Evolutionary conservation across 1,140 invertebrate genomes (phyloP).

Genomic region (Colletes gigas): DNA sequence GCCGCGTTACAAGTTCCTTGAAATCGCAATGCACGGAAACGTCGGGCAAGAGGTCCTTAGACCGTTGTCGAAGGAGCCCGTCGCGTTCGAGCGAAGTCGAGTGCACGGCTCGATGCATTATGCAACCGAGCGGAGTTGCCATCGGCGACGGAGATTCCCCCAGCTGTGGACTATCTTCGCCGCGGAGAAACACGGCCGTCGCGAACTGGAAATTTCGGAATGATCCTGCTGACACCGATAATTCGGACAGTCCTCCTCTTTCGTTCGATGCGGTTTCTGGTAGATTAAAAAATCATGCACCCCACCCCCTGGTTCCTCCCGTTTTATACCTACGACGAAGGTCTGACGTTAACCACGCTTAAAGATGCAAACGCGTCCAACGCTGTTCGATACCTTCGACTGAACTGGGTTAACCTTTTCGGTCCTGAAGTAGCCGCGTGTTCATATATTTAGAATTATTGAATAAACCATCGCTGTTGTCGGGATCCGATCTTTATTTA

Average conservation of each 20-base stretch:
- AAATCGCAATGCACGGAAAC: slow-evolving; percentile 27
- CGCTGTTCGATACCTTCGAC: too few relatives aligned
- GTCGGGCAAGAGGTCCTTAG: slow-evolving; percentile 37
- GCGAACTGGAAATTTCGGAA: slow-evolving; percentile 1
- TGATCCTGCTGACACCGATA: not conserved
- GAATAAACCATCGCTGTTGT: too few relatives aligned
- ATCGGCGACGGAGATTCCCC: slow-evolving; percentile 10
- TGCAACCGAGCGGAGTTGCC: slow-evolving; percentile 28
- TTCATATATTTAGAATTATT: too few relatives aligned
- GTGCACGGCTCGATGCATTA: slow-evolving; percentile 43
- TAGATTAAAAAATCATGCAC: not conserved
- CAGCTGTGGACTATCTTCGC: slow-evolving; percentile 1
- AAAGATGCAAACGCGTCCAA: too few relatives aligned
- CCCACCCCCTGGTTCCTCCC: not conserved
- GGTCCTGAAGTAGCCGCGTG: too few relatives aligned
- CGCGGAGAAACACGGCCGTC: not conserved
- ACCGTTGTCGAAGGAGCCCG: slow-evolving; percentile 34
- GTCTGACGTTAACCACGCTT: too few relatives aligned
- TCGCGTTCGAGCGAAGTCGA: slow-evolving; percentile 39
- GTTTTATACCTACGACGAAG: not conserved
- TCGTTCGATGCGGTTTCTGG: too few relatives aligned
- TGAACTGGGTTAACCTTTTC: too few relatives aligned
- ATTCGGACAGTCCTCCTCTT: not conserved
- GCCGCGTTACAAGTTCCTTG: slow-evolving; percentile 40
- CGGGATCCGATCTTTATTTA: too few relatives aligned